Percentiles rank a stretch among this genome's conserved stretches.
These are phyloP conservation scores for Cottus gobio DNA, from an alignment of 2,113 vertebrate genomes.

Conservation along the genomic window DNA sequence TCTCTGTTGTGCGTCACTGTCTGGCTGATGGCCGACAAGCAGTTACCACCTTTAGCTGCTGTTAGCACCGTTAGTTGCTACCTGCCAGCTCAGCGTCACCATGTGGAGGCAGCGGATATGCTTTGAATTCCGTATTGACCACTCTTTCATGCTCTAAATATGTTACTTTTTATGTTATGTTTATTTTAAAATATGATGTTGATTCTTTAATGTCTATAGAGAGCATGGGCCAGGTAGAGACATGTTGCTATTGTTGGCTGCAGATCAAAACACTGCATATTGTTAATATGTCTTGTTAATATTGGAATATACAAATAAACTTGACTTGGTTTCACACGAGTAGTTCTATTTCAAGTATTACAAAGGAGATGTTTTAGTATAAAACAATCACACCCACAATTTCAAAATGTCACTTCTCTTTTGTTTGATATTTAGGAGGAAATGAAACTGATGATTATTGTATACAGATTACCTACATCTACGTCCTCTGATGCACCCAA, in stretches of 20 bases:
- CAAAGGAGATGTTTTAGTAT: neutral
- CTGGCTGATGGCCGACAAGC: neutral
- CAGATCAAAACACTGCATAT: neutral
- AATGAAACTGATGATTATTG: slow-evolving; percentile 40
- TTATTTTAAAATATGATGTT: neutral
- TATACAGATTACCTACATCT: neutral
- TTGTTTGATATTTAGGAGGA: neutral
- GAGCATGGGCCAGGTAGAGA: neutral
- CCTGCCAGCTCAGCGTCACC: neutral
- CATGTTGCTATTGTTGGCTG: neutral
- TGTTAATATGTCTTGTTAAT: neutral
- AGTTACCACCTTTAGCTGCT: neutral
- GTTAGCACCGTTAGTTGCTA: neutral
- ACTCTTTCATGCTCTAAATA: neutral
- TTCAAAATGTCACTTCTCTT: slow-evolving; percentile 43
- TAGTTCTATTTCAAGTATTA: slow-evolving; percentile 3
- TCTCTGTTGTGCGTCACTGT: neutral
- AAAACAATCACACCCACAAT: neutral
- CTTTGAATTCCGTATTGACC: neutral
- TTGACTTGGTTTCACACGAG: neutral
- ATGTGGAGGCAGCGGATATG: neutral
- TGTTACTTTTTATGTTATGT: slow-evolving; percentile 1
- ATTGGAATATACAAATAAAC: slow-evolving; percentile 15
- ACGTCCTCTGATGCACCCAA: neutral
- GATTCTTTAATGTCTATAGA: neutral